These are phyloP conservation scores for Muraenolepis orangiensis DNA, from an alignment of 2,797 vertebrate species.

Conservation along the genomic window DNA sequence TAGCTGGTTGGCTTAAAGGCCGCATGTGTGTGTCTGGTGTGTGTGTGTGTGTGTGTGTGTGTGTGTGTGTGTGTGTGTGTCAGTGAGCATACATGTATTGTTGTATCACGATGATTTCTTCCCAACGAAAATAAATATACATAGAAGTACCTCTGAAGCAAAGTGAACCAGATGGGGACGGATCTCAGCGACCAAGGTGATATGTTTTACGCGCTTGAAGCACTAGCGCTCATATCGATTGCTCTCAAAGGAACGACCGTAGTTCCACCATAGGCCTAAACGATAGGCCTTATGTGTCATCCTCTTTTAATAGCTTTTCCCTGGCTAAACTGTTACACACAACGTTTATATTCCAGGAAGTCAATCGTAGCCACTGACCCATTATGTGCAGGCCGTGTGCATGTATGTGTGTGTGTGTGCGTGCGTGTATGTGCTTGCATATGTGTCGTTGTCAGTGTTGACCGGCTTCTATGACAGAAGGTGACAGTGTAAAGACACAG, in stretches of 20 bases:
- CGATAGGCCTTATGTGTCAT: background rate
- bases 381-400: background rate
- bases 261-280: background rate
- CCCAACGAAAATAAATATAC: too few relatives aligned
- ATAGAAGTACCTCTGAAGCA: too few relatives aligned
- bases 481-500: too few relatives aligned
- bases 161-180: conserved; percentile 16
- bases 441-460: too few relatives aligned
- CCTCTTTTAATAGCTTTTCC: background rate
- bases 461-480: too few relatives aligned
- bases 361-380: background rate
- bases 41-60: too few relatives aligned
- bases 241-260: conserved; percentile 8
- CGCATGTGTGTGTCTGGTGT: too few relatives aligned
- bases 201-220: conserved; percentile 19
- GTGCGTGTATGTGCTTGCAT: too few relatives aligned
- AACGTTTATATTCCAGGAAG: conserved; percentile 1
- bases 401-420: too few relatives aligned
- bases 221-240: conserved; percentile 4
- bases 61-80: too few relatives aligned
- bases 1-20: background rate
- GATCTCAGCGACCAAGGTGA: background rate
- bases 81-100: too few relatives aligned
- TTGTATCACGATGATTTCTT: too few relatives aligned
- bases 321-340: conserved; percentile 2